Conservation (phyloP, 2,888 invertebrate genomes). For the Maniola hyperantus region DNA sequence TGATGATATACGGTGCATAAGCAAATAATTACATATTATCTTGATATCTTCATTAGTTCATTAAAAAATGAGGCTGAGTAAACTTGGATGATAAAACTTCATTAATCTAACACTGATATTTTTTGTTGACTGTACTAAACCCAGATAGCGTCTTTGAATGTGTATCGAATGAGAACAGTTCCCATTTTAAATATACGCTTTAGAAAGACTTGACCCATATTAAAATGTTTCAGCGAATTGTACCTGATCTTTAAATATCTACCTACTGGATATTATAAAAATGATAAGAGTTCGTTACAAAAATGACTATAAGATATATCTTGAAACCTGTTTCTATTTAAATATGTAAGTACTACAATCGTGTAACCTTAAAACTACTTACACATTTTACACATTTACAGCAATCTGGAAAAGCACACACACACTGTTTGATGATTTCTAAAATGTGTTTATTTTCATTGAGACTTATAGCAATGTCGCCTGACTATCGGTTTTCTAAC, state of each 20-base stretch:
- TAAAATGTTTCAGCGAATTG: constrained; percentile 30
- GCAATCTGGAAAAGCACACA: no score
- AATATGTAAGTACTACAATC: background rate
- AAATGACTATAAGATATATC: constrained; percentile 1
- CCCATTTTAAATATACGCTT: constrained; percentile 46
- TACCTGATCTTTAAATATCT: constrained; percentile 27
- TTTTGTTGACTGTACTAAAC: constrained; percentile 35
- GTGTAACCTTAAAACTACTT: no score
- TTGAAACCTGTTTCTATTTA: background rate
- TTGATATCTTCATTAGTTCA: background rate
- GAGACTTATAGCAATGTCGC: no score
- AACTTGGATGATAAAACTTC: constrained; percentile 8
- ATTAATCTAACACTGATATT: constrained; percentile 15
- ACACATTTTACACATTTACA: no score
- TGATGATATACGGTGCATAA: background rate
- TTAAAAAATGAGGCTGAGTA: background rate
- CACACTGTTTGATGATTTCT: no score
- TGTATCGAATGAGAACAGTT: constrained; percentile 45
- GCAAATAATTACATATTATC: background rate
- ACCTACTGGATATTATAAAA: constrained; percentile 37
- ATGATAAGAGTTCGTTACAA: constrained; percentile 10
- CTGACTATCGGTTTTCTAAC: no score
- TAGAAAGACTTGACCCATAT: constrained; percentile 51
- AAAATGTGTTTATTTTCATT: no score
- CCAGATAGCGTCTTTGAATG: constrained; percentile 36